Evolutionary conservation across 1,140 invertebrate species (phyloP), one percentile per base, ranked within the genome.

Genomic region (Matsumurasca onukii): DNA sequence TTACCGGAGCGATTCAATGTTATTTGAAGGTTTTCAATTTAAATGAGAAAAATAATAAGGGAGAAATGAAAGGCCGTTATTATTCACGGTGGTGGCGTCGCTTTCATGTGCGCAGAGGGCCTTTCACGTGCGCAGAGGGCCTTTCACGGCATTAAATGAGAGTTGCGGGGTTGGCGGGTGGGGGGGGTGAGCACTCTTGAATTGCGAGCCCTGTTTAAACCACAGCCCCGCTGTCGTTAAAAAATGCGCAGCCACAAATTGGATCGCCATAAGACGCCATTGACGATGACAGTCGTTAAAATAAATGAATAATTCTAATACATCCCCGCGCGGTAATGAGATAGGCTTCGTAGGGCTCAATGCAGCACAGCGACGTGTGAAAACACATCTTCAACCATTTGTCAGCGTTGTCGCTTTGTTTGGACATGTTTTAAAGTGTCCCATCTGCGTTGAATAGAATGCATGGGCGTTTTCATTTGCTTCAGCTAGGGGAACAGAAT

Each of bases 301-400:
- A 59, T 59, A 59, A 59, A 59, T 59, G 55, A 59, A 59, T 59
- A 59, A 59, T 59, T 59, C 55, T 59, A 59, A 59, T 59, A 29
- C n/a, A 22, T 52, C 49, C 20, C 9, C 9, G 9, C 9, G 9
- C 34, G n/a, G 49, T 20, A 17, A n/a, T 51, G 24, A 51, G 5
- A 22, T 20, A 3, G n/a, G 3, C n/a, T 20, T 17, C n/a, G 49
- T 17, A 9, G 3, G 49, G 24, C 5, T 17, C 3, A 17, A 17
- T 9, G 34, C 9, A 17, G 34, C 9, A 17, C 9, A 17, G 34
- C 34, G 17, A 17, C 49, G 24, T 20, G 24, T 20, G 49, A 51
- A 17, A 3, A 20, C 49, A 22, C 3, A 22, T 22, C n/a, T 22
- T 51, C 24, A 45, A 9, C n/a, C 3, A 3, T 5, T 51, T 20